Evolutionary conservation across 2,888 invertebrate species (phyloP).

Genomic region (Rotaria sp.): DNA sequence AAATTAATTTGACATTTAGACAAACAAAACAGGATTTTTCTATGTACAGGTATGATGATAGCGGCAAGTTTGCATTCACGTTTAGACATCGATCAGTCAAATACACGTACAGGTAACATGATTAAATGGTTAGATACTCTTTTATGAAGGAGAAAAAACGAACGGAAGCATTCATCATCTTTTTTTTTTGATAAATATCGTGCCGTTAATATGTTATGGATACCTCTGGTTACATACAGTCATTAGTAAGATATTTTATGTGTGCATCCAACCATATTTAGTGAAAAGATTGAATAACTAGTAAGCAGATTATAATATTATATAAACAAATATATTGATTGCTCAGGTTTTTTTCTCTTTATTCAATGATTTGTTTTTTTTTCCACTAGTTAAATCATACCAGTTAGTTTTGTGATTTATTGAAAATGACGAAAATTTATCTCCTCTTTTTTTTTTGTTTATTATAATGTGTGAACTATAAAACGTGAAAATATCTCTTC

Average conservation of each 20-base stretch:
- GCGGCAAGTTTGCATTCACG: not conserved
- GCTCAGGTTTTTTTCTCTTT: not conserved
- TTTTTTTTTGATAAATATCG: conserved; percentile 17
- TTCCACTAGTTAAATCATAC: not conserved
- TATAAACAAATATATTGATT: conserved; percentile 15
- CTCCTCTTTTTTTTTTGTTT: not conserved
- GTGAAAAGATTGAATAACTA: not conserved
- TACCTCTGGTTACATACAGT: not conserved
- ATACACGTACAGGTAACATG: not conserved
- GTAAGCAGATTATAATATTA: not conserved
- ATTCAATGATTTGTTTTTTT: not conserved
- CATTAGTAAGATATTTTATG: not conserved
- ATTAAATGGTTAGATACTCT: conserved; percentile 3
- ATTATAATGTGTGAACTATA: not conserved
- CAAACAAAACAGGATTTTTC: not conserved
- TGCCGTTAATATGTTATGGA: conserved; percentile 12
- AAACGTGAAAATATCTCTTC: not conserved
- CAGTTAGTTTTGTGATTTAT: not conserved
- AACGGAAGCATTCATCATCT: not conserved
- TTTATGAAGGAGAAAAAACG: not conserved
- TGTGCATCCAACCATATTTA: not conserved
- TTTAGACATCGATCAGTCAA: not conserved
- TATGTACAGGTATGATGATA: not conserved
- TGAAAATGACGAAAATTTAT: not conserved
- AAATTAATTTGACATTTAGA: not conserved